A percentile compares a stretch with the other conserved stretches of the same genome.
These are phyloP conservation scores for Lates japonicus DNA, from an alignment of 2,797 vertebrate genomes.

Conservation along the genomic window DNA sequence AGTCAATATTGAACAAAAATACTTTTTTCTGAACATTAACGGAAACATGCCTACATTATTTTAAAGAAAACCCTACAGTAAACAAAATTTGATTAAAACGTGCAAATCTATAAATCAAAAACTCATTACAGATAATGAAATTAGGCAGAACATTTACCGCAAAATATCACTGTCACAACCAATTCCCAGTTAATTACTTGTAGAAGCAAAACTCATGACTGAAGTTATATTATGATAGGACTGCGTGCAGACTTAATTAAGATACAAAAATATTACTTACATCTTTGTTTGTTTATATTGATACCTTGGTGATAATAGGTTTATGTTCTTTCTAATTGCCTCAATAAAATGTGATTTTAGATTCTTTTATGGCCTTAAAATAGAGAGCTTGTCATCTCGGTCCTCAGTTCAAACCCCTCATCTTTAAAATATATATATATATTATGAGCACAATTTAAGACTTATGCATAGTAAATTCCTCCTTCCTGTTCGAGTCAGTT, in stretches of 20 bases:
- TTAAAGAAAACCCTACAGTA: too few relatives aligned
- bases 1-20: too few relatives aligned
- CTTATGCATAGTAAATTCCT: rapidly evolving
- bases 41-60: background rate
- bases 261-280: background rate
- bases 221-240: background rate
- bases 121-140: background rate
- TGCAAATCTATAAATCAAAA: background rate
- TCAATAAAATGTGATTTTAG: background rate
- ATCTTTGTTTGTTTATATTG: background rate
- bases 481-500: background rate
- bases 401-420: background rate
- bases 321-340: background rate
- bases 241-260: background rate
- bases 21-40: background rate
- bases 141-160: background rate
- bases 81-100: slow-evolving; percentile 17
- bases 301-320: background rate
- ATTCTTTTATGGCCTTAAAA: background rate
- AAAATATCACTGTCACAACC: slow-evolving; percentile 9
- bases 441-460: background rate
- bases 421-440: slow-evolving; percentile 1
- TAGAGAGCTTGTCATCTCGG: background rate
- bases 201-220: background rate
- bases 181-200: background rate